These are phyloP conservation scores for Hypolimnas misippus DNA, from an alignment of 2,888 invertebrate species.

Conservation along the genomic window DNA sequence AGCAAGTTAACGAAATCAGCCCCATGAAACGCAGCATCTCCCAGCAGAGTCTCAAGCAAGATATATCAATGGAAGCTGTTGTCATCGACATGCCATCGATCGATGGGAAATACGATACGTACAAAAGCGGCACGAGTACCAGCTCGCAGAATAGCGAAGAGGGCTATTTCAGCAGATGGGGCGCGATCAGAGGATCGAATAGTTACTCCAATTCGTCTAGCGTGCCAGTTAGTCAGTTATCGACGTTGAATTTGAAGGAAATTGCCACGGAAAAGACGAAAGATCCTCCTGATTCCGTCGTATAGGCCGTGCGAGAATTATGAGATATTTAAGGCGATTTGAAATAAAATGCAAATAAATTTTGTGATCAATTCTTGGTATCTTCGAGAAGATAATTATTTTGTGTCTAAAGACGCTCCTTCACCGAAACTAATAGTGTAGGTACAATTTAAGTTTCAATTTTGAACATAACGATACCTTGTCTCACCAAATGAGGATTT, in stretches of 20 bases:
- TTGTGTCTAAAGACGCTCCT: too few relatives aligned
- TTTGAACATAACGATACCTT: too few relatives aligned
- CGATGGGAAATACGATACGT: constrained; percentile 56
- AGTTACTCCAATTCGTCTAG: constrained; percentile 65
- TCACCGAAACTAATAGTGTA: too few relatives aligned
- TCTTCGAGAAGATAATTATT: too few relatives aligned
- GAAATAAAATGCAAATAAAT: too few relatives aligned
- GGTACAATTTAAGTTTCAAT: too few relatives aligned
- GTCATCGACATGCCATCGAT: constrained; percentile 71
- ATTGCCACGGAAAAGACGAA: constrained; percentile 52
- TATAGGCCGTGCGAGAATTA: constrained; percentile 40
- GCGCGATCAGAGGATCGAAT: constrained; percentile 77
- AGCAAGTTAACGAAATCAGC: constrained; percentile 38
- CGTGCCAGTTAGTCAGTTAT: constrained; percentile 70
- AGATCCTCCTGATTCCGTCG: constrained; percentile 59
- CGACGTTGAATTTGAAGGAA: constrained; percentile 66
- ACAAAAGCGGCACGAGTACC: constrained; percentile 55
- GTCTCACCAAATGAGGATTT: too few relatives aligned
- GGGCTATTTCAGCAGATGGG: constrained; percentile 74
- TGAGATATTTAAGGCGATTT: not conserved
- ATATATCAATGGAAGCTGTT: constrained; percentile 71
- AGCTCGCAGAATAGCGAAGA: constrained; percentile 49
- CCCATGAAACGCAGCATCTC: constrained; percentile 67
- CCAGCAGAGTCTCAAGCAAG: constrained; percentile 71
- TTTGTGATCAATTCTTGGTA: too few relatives aligned